These are phyloP conservation scores for Coccyzus lansbergi DNA, from an alignment of 2,797 vertebrate species.

Conservation along the genomic window DNA sequence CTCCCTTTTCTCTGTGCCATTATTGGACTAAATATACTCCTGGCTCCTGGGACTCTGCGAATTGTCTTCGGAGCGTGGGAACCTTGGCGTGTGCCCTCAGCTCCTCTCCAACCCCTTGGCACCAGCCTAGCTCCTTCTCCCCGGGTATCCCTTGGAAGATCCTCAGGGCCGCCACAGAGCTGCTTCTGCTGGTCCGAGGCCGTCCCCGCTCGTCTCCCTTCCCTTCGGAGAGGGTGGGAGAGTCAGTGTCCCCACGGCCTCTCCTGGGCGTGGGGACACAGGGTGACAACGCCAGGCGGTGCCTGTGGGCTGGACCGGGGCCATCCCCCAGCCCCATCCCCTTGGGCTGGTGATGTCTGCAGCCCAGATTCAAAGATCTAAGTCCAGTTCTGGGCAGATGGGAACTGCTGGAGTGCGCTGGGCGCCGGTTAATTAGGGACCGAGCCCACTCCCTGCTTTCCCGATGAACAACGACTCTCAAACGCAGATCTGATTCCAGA, in stretches of 20 bases:
- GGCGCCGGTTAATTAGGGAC: neutral
- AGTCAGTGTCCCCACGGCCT: neutral
- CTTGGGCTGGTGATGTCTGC: neutral
- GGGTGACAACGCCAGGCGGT: neutral
- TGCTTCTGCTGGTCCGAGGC: neutral
- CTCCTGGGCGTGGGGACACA: neutral
- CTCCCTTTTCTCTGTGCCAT: slow-evolving; percentile 17
- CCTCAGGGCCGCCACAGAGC: neutral
- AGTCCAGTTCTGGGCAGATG: neutral
- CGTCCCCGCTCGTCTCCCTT: rapidly evolving
- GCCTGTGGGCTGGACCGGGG: neutral
- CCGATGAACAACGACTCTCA: neutral
- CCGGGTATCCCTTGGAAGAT: neutral
- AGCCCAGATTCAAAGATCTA: neutral
- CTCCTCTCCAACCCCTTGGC: neutral
- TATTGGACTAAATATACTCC: slow-evolving; percentile 38
- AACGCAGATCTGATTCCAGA: neutral
- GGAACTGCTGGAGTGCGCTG: neutral
- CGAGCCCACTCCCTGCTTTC: neutral
- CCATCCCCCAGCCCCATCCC: rapidly evolving
- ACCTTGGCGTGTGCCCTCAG: neutral
- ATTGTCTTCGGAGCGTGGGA: slow-evolving; percentile 39
- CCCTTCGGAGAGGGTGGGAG: neutral
- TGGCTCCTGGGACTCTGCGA: neutral
- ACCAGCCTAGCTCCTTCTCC: neutral